Evolutionary conservation across 2,888 invertebrate species (phyloP).

Genomic region (Mechanitis messenoides): DNA sequence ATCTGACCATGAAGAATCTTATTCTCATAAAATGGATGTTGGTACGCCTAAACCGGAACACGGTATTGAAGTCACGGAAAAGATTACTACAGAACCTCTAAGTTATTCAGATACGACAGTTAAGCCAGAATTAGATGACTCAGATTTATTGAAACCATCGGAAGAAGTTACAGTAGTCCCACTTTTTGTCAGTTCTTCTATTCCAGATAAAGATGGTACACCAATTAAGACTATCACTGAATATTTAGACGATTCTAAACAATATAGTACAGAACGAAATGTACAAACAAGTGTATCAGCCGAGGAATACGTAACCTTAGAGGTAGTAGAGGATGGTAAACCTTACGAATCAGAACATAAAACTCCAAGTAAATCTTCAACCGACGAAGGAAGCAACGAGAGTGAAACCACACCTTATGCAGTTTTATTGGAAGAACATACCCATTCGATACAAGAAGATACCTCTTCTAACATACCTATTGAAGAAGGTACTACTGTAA

Average conservation of each 20-base stretch:
- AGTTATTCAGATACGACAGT: background rate
- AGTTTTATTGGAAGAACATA: conserved; percentile 56
- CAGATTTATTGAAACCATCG: background rate
- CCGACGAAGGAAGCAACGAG: conserved; percentile 23
- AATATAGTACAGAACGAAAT: conserved; percentile 1
- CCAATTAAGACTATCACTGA: background rate
- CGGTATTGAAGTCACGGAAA: conserved; percentile 17
- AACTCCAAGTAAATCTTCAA: conserved; percentile 16
- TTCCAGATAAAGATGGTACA: conserved; percentile 8
- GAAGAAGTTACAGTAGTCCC: background rate
- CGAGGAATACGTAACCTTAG: conserved; percentile 14
- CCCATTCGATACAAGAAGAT: conserved; percentile 42
- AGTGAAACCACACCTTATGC: conserved; percentile 46
- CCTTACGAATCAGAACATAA: conserved; percentile 13
- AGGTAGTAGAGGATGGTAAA: conserved; percentile 18
- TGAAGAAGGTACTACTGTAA: conserved; percentile 30
- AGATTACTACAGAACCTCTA: conserved; percentile 7
- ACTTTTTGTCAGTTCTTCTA: background rate
- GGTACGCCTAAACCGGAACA: conserved; percentile 9
- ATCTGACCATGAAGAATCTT: background rate
- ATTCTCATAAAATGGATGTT: conserved; percentile 5
- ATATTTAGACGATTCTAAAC: background rate
- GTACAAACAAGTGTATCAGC: conserved; percentile 4
- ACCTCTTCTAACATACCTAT: conserved; percentile 30
- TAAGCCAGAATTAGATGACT: background rate